Percentiles rank a stretch among this genome's conserved stretches.
phyloP scores from a whole-genome alignment of 2,113 vertebrate species.

The Lates calcarifer region DNA sequence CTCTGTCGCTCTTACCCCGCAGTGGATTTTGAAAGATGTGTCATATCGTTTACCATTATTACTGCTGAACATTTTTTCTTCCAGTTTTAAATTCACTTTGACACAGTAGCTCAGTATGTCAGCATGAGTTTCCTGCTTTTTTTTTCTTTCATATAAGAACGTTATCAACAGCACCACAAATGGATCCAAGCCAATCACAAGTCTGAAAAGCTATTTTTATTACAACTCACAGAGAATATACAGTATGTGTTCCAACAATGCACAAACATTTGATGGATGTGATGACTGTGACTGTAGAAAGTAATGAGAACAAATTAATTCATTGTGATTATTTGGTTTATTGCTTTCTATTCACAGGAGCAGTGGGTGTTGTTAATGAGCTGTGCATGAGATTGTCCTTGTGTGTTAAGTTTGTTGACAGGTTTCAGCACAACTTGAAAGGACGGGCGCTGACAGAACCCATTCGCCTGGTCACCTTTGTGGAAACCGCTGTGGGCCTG shows the following conservation, averaged over 20 bases:
- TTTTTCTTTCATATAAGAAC: slow-evolving; percentile 10
- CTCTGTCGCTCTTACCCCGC: slow-evolving; percentile 36
- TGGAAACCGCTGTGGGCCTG: slow-evolving; percentile 97
- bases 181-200: slow-evolving; percentile 2
- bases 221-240: not conserved
- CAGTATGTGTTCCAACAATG: not conserved
- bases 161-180: not conserved
- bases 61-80: slow-evolving; percentile 30
- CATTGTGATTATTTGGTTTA: slow-evolving; percentile 50
- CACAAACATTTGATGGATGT: not conserved
- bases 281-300: not conserved
- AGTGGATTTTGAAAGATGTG: slow-evolving; percentile 61
- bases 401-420: slow-evolving; percentile 95
- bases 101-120: slow-evolving; percentile 46
- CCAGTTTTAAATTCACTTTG: slow-evolving; percentile 56
- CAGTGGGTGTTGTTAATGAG: slow-evolving; percentile 68
- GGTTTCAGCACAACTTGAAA: slow-evolving; percentile 92
- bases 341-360: slow-evolving; percentile 51
- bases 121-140: slow-evolving; percentile 3
- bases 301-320: slow-evolving; percentile 47
- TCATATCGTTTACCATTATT: slow-evolving; percentile 50
- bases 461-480: slow-evolving; percentile 97
- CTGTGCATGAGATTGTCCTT: slow-evolving; percentile 55
- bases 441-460: slow-evolving; percentile 91
- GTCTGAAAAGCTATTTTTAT: not conserved